Base-by-base conservation (phyloP, 2,113 vertebrate species). In the Hystrix brachyura region DNA sequence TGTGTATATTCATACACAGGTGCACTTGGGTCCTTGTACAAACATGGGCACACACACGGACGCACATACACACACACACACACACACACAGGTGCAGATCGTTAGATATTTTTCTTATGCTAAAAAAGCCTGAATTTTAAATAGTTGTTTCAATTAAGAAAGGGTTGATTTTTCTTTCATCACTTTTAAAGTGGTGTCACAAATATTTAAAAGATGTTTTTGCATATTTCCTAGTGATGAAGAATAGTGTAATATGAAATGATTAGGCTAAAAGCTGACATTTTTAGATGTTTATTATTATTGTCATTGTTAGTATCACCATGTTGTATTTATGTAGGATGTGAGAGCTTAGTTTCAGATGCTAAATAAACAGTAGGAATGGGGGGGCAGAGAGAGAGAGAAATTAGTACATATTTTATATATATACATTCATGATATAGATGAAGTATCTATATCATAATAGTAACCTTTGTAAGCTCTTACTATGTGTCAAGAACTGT, bases 221-320 rank as follows among this genome's bases (percentile, higher is more conserved):
- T 94, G 23, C 19, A 48, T 79, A 65, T 91, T 55, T 87, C 27
- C 34, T 94, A 7, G 19, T 25, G 21, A 62, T 76, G 43, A 93
- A 94, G 74, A 81, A 27, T 92, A 38, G 46, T 29, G 11, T 23
- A 87, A 15, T 69, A 38, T 76, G 43, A 90, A 86, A 92, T 65
- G 15, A 81, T 57, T 64, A 64, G 21, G 21, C 59, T 69, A 93
- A 51, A 84, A 91, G 19, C 4, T 87, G 84, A 72, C 43, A 71
- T 76, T 23, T 94, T 94, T 65, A 83, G 51, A 14, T 94, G 11
- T 91, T 95, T 85, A 43, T 88, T 89, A 21, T 65, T 87, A 17
- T 7, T 88, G 2, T 46, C 57, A 86, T 14, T 32, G 18, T 57
- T 74, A 87, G 38, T 80, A n/a, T 55, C 27, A 23, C n/a, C 27